A percentile compares a stretch with the other conserved stretches of the same genome.
Evolutionary conservation across 2,797 vertebrate genomes (phyloP).

Genomic region (Poecilia wingei): DNA sequence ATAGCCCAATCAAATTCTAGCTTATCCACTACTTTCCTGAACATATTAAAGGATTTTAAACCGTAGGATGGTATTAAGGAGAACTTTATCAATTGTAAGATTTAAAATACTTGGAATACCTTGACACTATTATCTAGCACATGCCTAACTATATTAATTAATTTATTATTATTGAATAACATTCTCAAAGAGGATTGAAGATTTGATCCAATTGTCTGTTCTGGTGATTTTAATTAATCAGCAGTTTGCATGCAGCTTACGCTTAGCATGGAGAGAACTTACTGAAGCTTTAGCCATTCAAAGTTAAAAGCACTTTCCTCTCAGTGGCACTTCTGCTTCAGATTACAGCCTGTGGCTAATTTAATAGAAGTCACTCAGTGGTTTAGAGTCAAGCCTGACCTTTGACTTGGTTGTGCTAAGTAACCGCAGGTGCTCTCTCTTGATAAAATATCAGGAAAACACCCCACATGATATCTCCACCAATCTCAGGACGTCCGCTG

Average conservation of each 20-base stretch:
- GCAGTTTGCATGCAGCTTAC: conserved; percentile 62
- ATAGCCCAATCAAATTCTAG: neutral
- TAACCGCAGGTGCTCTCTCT: conserved; percentile 84
- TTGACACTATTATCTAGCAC: neutral
- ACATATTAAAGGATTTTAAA: neutral
- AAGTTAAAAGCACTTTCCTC: conserved; percentile 79
- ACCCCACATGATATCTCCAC: conserved; percentile 55
- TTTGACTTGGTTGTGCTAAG: conserved; percentile 91
- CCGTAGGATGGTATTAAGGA: neutral
- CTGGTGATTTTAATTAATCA: conserved; percentile 2
- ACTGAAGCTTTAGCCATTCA: conserved; percentile 81
- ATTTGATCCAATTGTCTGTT: neutral
- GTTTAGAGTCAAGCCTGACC: conserved; percentile 84
- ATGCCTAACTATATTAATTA: conserved; percentile 1
- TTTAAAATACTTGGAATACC: neutral
- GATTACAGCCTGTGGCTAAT: conserved; percentile 86
- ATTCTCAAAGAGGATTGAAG: neutral
- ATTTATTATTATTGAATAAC: neutral
- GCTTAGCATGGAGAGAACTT: conserved; percentile 67
- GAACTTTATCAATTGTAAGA: neutral
- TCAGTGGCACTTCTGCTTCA: conserved; percentile 84
- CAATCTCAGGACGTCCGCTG: conserved; percentile 42
- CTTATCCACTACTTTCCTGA: neutral
- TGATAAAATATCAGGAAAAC: conserved; percentile 87
- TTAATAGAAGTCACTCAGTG: conserved; percentile 82